These are phyloP conservation scores for Cynocephalus volans DNA, from an alignment of 2,113 vertebrate species.

Conservation along the genomic window DNA sequence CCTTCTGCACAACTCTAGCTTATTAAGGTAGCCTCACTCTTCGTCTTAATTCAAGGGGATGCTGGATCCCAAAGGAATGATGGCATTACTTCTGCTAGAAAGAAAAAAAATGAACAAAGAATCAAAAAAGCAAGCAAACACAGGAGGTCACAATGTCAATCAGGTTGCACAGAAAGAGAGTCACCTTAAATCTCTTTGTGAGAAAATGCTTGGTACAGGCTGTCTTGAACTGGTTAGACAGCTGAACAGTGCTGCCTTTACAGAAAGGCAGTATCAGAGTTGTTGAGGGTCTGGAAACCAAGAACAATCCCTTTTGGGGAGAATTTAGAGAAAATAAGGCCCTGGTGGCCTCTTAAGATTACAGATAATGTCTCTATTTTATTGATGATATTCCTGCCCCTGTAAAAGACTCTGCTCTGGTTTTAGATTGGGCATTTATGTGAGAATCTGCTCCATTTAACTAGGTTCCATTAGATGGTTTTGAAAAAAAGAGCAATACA, in stretches of 20 bases:
- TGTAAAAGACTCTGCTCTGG: neutral
- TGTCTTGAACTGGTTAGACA: neutral
- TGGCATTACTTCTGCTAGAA: slow-evolving; percentile 54
- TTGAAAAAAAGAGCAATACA: neutral
- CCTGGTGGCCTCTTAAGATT: neutral
- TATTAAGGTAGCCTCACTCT: slow-evolving; percentile 61
- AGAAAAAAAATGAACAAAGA: neutral
- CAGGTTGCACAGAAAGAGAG: neutral
- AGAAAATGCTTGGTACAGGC: neutral
- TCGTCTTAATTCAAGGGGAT: slow-evolving; percentile 61
- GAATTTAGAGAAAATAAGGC: slow-evolving; percentile 23
- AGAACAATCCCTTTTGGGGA: neutral
- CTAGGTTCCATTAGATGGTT: neutral
- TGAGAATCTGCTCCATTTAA: neutral
- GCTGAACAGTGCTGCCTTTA: neutral
- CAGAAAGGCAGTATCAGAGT: slow-evolving; percentile 24
- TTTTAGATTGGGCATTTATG: neutral
- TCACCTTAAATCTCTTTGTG: slow-evolving; percentile 65
- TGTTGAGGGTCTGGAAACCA: slow-evolving; percentile 43
- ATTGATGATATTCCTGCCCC: neutral
- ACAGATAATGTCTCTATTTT: neutral
- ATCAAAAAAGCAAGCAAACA: slow-evolving; percentile 50
- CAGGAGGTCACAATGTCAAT: slow-evolving; percentile 67
- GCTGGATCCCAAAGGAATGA: slow-evolving; percentile 73
- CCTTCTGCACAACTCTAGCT: neutral